Evolutionary conservation across 2,797 vertebrate species (phyloP), one percentile per base, ranked within the genome.

Genomic region (Malurus splendens): DNA sequence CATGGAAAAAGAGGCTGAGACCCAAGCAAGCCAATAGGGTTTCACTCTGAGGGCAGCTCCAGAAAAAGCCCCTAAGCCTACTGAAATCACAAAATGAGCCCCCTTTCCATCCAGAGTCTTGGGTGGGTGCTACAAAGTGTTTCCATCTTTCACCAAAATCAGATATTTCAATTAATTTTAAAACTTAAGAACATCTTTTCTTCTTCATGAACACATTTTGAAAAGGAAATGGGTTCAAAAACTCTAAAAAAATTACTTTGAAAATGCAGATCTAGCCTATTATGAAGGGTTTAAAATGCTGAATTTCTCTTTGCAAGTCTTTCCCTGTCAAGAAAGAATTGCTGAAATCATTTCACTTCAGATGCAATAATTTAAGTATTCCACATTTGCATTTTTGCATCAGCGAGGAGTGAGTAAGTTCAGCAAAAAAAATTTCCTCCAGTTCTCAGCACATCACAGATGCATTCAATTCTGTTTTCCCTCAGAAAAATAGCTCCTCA

Each of bases 1-100:
- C 73, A 55, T 75, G 91, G 86, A 65, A 91, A 94, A 90, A 78
- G 2, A 83, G 50, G 33, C 83, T 48, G 75, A 83, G 44, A 41
- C 15, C 9, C 7, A 30, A 83, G 44, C 8, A 86, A 77, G 17
- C 15, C 91, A 90, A 18, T 2, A 55, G 66, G 18, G 28, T 90
- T 90, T 83, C n/a, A 13, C 18, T 72, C 72, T 41, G 87, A 89
- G 44, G 73, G 55, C 61, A 74, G 54, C n/a, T 92, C 65, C 72
- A 56, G 78, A 91, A 86, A 92, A 8, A 0, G 24, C 4, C 1
- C 48, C 50, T 54, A 66, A 79, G 42, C 59, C 27, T 56, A 57
- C 67, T 2, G 52, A 82, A 82, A 74, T 80, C 44, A 57, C 68
- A 52, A 82, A 89, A 92, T 85, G 10, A 87, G 5, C 32, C 27